These are phyloP conservation scores for Centropristis striata DNA, from an alignment of 2,113 vertebrate genomes.

Conservation along the genomic window DNA sequence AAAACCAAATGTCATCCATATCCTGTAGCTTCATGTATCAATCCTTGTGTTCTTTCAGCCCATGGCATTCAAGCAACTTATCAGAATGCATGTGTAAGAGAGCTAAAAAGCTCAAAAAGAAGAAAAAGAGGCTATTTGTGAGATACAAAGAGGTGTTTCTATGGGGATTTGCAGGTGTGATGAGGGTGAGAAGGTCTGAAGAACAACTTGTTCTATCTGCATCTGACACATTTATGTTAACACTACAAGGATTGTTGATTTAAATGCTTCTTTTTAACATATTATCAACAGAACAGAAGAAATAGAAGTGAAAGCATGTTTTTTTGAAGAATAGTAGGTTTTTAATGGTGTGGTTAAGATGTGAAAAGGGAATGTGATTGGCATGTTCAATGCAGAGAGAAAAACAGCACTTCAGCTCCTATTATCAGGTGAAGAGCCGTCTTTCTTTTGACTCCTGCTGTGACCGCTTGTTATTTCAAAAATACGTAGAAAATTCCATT, in stretches of 20 bases:
- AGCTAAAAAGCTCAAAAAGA: slow-evolving; percentile 10
- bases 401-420: slow-evolving; percentile 13
- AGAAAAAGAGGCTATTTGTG: background rate
- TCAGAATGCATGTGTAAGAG: slow-evolving; percentile 17
- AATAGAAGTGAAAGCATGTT: background rate
- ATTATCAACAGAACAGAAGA: slow-evolving; percentile 13
- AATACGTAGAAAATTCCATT: slow-evolving; percentile 66
- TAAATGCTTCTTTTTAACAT: slow-evolving; percentile 29
- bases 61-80: slow-evolving; percentile 34
- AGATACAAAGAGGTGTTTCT: slow-evolving; percentile 1
- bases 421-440: slow-evolving; percentile 52
- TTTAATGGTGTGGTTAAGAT: background rate
- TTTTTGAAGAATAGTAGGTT: background rate
- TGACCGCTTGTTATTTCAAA: slow-evolving; percentile 59
- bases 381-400: slow-evolving; percentile 18
- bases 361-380: slow-evolving; percentile 33
- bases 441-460: slow-evolving; percentile 59
- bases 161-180: background rate
- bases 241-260: background rate
- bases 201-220: background rate
- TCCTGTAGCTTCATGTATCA: slow-evolving; percentile 47
- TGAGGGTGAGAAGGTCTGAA: background rate
- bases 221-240: slow-evolving; percentile 35
- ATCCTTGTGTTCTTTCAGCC: slow-evolving; percentile 7
- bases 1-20: slow-evolving; percentile 58